Conservation (phyloP, 2,888 invertebrate genomes). For the Synanthedon formicaeformis region DNA sequence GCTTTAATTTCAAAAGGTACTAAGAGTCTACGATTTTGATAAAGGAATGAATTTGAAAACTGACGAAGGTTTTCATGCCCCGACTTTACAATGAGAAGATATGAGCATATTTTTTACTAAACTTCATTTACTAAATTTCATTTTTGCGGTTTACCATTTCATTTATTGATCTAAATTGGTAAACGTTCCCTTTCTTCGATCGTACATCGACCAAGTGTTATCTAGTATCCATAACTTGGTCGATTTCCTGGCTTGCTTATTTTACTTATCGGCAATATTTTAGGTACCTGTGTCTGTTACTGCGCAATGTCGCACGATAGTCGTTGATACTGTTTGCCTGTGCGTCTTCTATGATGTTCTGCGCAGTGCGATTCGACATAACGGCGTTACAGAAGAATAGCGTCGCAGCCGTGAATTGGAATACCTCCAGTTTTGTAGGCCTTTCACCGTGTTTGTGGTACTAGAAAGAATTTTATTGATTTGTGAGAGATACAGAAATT, state of each 20-base stretch:
- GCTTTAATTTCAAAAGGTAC: no score
- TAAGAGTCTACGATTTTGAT: no score
- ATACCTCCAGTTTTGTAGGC: conserved; percentile 52
- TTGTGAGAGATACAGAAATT: background rate
- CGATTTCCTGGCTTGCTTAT: background rate
- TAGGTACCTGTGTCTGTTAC: conserved; percentile 62
- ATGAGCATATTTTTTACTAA: no score
- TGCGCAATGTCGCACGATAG: conserved; percentile 59
- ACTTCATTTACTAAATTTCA: no score
- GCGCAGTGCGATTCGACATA: conserved; percentile 55
- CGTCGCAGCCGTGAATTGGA: conserved; percentile 60
- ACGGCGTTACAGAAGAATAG: conserved; percentile 61
- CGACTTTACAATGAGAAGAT: no score
- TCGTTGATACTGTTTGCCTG: conserved; percentile 64
- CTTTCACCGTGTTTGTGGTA: conserved; percentile 52
- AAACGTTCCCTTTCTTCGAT: no score
- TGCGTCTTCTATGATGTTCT: conserved; percentile 63
- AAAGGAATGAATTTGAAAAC: no score
- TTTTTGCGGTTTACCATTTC: no score
- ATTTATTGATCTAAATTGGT: no score
- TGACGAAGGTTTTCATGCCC: no score
- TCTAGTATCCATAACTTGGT: no score
- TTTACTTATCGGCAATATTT: background rate
- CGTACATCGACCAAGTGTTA: background rate
- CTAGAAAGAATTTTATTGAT: conserved; percentile 17